phyloP scores from a whole-genome alignment of 2,113 vertebrate species.

The Dunckerocampus dactyliophorus region DNA sequence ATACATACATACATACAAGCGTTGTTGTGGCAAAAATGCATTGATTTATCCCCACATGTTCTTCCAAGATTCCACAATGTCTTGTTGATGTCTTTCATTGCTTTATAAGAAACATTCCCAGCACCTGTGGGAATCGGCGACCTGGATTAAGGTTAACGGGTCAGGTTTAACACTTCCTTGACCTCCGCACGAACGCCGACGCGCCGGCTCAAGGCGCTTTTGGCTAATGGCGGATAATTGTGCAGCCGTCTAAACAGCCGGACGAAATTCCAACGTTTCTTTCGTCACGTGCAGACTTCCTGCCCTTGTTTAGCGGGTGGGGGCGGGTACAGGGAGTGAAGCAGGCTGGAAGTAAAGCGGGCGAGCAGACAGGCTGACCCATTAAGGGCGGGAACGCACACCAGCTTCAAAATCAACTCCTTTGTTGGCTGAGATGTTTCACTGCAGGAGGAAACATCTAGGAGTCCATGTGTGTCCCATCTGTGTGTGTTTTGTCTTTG shows the following conservation, averaged over 20 bases:
- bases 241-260: not conserved
- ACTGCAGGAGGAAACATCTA: conserved; percentile 8
- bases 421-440: not conserved
- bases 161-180: conserved; percentile 11
- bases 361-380: conserved; percentile 56
- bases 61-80: no score
- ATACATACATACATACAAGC: no score
- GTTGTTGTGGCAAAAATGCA: no score
- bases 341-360: conserved; percentile 59
- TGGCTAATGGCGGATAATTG: conserved; percentile 3
- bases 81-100: not conserved
- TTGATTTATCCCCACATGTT: no score
- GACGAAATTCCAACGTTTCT: conserved; percentile 33
- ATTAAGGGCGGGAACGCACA: conserved; percentile 35
- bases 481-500: conserved; percentile 24
- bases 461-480: no score
- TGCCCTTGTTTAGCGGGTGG: conserved; percentile 21
- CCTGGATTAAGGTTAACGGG: conserved; percentile 2
- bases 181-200: not conserved
- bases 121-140: not conserved
- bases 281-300: conserved; percentile 37
- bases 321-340: conserved; percentile 20
- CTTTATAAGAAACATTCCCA: not conserved
- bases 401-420: not conserved
- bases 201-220: no score